Evolutionary conservation across 2,113 vertebrate species (phyloP).

Genomic region (Macrotus californicus): DNA sequence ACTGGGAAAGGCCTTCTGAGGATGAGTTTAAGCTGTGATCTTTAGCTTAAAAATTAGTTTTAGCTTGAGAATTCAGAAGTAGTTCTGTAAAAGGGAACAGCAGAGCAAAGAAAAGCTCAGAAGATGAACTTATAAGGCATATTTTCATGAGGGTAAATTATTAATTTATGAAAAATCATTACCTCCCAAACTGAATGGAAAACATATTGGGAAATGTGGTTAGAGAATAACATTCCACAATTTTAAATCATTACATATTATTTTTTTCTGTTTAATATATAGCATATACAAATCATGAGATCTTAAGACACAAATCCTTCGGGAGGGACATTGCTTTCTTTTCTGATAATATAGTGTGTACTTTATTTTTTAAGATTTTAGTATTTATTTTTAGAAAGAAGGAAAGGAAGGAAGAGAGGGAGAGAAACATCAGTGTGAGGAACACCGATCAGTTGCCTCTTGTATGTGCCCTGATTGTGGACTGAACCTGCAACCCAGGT

Average conservation of each 20-base stretch:
- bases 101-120: neutral
- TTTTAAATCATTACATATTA: neutral
- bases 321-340: neutral
- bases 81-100: neutral
- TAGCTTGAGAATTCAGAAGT: neutral
- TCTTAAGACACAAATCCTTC: neutral
- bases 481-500: no score
- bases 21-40: neutral
- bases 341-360: neutral
- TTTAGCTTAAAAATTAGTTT: neutral
- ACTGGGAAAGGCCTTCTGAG: neutral
- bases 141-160: neutral
- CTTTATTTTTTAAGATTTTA: neutral
- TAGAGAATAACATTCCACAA: neutral
- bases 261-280: neutral
- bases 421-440: no score
- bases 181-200: neutral
- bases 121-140: neutral
- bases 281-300: neutral
- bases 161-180: neutral
- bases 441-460: no score
- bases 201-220: neutral
- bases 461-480: neutral
- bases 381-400: no score
- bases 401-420: no score